Percentiles rank a stretch among this genome's conserved stretches.
These are phyloP conservation scores for Artibeus jamaicensis DNA, from an alignment of 2,797 vertebrate genomes.

Conservation along the genomic window DNA sequence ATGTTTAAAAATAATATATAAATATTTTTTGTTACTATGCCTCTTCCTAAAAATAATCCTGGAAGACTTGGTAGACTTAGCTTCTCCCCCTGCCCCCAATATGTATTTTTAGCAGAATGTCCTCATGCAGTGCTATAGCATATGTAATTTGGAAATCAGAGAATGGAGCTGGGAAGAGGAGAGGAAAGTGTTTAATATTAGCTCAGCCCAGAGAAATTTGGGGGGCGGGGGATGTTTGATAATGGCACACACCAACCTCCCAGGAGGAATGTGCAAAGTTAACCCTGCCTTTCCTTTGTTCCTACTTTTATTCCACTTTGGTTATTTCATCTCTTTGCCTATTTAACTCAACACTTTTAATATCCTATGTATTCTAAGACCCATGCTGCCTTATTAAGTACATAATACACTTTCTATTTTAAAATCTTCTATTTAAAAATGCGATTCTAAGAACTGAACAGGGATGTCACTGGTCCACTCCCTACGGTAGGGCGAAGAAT, in stretches of 20 bases:
- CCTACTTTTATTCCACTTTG: neutral
- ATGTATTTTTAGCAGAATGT: neutral
- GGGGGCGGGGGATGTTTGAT: neutral
- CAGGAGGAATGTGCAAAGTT: neutral
- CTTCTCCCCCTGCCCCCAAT: neutral
- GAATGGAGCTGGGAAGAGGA: neutral
- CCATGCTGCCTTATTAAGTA: neutral
- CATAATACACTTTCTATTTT: neutral
- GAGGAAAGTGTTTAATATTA: neutral
- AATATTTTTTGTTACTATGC: neutral
- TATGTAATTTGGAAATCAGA: neutral
- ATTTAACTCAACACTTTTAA: neutral
- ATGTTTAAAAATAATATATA: neutral
- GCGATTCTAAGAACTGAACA: neutral
- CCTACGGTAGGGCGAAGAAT: neutral
- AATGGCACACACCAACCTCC: neutral
- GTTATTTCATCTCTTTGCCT: neutral
- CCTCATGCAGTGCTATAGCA: neutral
- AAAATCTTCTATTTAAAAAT: constrained; percentile 41
- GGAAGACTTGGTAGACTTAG: neutral
- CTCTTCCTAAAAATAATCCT: constrained; percentile 13
- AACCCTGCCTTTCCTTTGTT: neutral
- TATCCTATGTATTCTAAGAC: neutral
- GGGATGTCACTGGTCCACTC: neutral
- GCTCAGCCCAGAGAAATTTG: neutral